Base-by-base conservation (phyloP, 2,113 vertebrate genomes). In the Anarhynchus alexandrinus region DNA sequence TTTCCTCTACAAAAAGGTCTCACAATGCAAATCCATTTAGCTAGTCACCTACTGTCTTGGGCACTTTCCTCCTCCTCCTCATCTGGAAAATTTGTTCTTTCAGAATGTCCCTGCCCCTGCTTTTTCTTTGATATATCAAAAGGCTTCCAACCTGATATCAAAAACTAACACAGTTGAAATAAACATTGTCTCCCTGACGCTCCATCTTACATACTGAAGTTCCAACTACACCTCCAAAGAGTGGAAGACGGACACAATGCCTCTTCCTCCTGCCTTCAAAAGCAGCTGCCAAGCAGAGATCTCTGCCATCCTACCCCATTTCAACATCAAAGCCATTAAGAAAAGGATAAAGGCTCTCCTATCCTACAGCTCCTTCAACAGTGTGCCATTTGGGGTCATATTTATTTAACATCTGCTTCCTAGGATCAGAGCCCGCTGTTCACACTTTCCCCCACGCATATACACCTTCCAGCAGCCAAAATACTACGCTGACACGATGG, bases 401-500 rank as follows among this genome's bases (percentile, higher is more conserved):
- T 10, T 49, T 43, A 70, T 23, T 38, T 70, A 36, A 16, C 19
- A 14, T 17, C 21, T 17, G 25, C 58, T 45, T 72, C 36, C 70
- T 49, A 69, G 22, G 51, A 62, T 29, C 34, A 67, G 64, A 67
- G 49, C 47, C 54, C 54, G 21, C 30, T 14, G n/a, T 26, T 64
- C 76, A n/a, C 4, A 1, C 32, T 15, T 43, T 4, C 23, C 59
- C 49, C 10, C 25, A 20, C 0, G 0, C 47, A 61, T 2, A 71
- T 26, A 19, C 40, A 29, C 78, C 32, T 61, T 21, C 20, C 74
- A 72, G 52, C 14, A 36, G 42, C 54, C 3, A 0, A 54, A 78
- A 54, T 13, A 14, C 22, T 8, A 29, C 1, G 0, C 15, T 38
- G 49, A 23, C 30, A n/a, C 0, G 3, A 55, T 5, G 7, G 18